Evolutionary conservation across 2,888 invertebrate species (phyloP), one percentile per base, ranked within the genome.

Genomic region (Dolomedes plantarius): DNA sequence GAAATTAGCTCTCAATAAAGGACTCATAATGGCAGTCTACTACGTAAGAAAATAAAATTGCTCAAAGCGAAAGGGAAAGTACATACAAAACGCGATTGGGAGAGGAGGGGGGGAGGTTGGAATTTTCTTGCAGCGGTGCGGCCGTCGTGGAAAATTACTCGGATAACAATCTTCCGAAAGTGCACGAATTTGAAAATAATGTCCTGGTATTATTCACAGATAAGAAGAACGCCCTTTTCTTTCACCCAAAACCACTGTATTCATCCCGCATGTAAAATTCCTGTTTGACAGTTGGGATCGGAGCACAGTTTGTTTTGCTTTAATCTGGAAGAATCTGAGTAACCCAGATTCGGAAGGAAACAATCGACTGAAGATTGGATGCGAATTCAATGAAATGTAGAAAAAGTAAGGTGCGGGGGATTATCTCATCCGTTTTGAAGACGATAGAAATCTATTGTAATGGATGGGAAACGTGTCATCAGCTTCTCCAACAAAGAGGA

Each of bases 221-320:
- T 31, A 67, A 29, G 23, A 67, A 27, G 32, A 32, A 31, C 9
- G 19, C n/a, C 19, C 23, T 32, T 67, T 65, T 65, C 29, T 65
- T 65, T 29, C 11, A 28, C 36, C 67, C 11, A 1, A 31, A 11
- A n/a, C 32, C 32, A 7, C n/a, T 19, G 27, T 32, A 31, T 1
- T 67, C 36, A n/a, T 7, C 64, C 64, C 5, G n/a, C 67, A 6
- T 31, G 19, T n/a, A 32, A 67, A 67, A 67, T 67, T 67, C 67
- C 32, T 32, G 67, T 67, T 67, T 67, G 67, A 67, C 67, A 67
- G n/a, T 32, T 27, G 13, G n/a, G 32, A 67, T 67, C 67, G 31
- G 7, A 65, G n/a, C 23, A n/a, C n/a, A 31, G n/a, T 67, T 67
- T 31, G 31, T 67, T 31, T 36, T 16, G 32, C 67, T 67, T 13